Evolutionary conservation across 2,113 vertebrate species (phyloP).

Genomic region (Piaya cayana): DNA sequence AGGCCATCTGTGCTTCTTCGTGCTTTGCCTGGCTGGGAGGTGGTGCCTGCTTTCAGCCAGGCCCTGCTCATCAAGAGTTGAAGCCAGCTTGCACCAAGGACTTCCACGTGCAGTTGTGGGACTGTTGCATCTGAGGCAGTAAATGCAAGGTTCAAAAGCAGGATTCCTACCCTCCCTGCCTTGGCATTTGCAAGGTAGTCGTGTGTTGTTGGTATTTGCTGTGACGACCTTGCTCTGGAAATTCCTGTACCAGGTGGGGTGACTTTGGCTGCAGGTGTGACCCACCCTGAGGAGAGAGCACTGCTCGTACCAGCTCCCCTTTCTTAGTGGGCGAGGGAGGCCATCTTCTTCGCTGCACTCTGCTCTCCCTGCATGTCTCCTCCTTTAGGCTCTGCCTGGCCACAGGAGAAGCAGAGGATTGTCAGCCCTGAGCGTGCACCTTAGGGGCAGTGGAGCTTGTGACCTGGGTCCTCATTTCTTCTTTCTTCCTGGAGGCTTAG

Average conservation of each 20-base stretch:
- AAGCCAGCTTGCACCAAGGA: neutral
- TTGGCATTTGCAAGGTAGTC: neutral
- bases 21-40: neutral
- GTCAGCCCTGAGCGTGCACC: neutral
- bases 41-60: neutral
- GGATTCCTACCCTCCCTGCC: neutral
- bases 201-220: neutral
- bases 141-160: neutral
- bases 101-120: neutral
- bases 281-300: neutral
- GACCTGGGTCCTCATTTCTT: neutral
- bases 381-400: neutral
- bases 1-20: neutral
- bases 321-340: neutral
- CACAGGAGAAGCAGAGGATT: rapidly evolving
- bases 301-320: neutral
- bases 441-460: neutral
- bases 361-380: neutral
- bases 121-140: neutral
- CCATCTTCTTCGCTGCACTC: neutral
- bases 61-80: neutral
- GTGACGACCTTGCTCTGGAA: neutral
- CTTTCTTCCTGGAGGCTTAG: neutral
- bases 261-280: neutral
- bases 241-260: neutral